phyloP scores from a whole-genome alignment of 2,113 vertebrate species.

The Gymnogyps californianus region DNA sequence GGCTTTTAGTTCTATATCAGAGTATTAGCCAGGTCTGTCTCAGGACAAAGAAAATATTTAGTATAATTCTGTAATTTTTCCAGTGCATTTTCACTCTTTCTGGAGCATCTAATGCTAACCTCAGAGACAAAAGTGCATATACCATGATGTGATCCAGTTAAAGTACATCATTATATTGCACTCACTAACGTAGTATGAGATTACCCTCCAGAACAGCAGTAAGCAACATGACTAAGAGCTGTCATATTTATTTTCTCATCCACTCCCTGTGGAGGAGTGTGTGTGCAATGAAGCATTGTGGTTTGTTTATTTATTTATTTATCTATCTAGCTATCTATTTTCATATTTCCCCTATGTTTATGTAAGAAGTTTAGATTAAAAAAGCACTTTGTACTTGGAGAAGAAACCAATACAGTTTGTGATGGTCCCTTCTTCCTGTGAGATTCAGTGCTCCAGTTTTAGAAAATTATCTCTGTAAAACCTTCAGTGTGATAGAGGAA shows the following conservation, averaged over 20 bases:
- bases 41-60: background rate
- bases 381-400: background rate
- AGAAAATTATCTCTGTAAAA: background rate
- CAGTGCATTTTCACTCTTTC: background rate
- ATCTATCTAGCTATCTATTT: background rate
- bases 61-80: background rate
- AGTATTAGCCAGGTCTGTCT: background rate
- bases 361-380: background rate
- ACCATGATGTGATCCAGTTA: background rate
- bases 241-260: conserved; percentile 2
- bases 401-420: background rate
- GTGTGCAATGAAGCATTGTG: background rate
- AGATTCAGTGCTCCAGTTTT: background rate
- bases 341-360: background rate
- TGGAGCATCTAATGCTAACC: background rate
- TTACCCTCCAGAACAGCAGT: conserved; percentile 1
- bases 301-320: background rate
- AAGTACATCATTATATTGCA: background rate
- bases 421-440: background rate
- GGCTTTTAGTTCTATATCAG: background rate
- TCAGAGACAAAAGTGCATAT: background rate
- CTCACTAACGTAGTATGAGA: background rate
- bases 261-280: background rate
- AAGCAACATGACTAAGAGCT: background rate
- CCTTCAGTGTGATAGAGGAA: background rate